phyloP scores from a whole-genome alignment of 2,113 vertebrate genomes.

The Odocoileus hemionus region DNA sequence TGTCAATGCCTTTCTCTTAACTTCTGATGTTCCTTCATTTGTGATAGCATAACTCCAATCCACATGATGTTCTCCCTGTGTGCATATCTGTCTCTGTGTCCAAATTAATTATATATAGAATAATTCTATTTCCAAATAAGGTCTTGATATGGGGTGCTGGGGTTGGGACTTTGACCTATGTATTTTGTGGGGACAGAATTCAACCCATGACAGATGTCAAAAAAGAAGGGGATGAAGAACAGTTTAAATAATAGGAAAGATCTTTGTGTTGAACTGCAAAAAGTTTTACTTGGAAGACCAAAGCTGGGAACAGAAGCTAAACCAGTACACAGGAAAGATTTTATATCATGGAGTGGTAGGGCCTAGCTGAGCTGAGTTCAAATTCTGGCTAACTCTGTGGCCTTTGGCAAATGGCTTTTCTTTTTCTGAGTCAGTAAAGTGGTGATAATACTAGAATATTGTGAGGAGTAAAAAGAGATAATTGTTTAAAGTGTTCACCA shows the following conservation, averaged over 20 bases:
- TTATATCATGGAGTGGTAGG: not conserved
- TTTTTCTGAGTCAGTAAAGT: not conserved
- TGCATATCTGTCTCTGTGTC: not conserved
- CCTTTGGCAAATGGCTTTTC: not conserved
- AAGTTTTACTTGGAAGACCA: not conserved
- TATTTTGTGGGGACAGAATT: not conserved
- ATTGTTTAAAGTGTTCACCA: not conserved
- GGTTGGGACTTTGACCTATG: not conserved
- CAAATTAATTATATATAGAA: not conserved
- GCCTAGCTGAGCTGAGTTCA: not conserved
- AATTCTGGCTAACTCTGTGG: not conserved
- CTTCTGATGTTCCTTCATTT: not conserved
- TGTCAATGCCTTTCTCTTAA: not conserved
- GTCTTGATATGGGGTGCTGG: not conserved
- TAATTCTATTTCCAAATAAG: not conserved
- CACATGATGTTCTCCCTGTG: not conserved
- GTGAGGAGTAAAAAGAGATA: not conserved
- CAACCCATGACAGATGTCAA: not conserved
- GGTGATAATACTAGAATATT: not conserved
- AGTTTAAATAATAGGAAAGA: not conserved
- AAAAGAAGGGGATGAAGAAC: not conserved
- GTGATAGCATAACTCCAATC: not conserved
- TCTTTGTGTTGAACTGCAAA: not conserved
- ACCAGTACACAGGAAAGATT: not conserved
- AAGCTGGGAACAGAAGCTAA: not conserved